Base-by-base conservation (phyloP, 2,113 vertebrate genomes). In the Tichodroma muraria region DNA sequence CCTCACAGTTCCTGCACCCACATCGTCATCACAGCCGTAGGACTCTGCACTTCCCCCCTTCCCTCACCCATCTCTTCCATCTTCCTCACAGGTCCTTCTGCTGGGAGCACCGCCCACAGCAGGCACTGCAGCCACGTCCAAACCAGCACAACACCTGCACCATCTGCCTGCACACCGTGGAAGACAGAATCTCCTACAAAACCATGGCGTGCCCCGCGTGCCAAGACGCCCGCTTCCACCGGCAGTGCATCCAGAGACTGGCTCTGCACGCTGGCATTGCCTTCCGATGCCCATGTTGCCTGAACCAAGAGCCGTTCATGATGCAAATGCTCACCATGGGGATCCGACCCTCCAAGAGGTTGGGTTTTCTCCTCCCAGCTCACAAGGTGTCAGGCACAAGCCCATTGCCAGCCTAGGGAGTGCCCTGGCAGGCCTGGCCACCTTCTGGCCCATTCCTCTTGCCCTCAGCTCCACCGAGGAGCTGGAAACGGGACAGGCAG, bases 11-110 rank as follows among this genome's bases (percentile, higher is more conserved):
- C 20, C 14, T 12, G 11, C 3, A 2, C 13, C 8, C 20, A 38
- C 17, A 19, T 4, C 0, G 0, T 27, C 9, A 2, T 6, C 13
- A 7, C 35, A 15, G 35, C 8, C 8, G 0, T 40, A 60, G 16
- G 44, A 25, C 5, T 12, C 24, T 5, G 9, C 6, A 4, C 42
- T 23, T 37, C 14, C 11, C 13, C 4, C 8, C 40, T 50, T 21
- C 17, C 15, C 60, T 73, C 3, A 0, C 15, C 6, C 35, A 6
- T 16, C 47, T 35, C 24, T 40, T 19, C 22, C 24, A 10, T 28
- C 19, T 30, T n/a, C 10, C 11, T 13, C 17, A 11, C 88, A 94
- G 72, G n/a, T 64, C 68, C 30, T 89, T 80, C 53, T 96, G 90
- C 81, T 72, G 73, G 78, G 45, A 91, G 60, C 81, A 96, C 40